Base-by-base conservation (phyloP, 2,888 invertebrate species). In the Chrysodeixis includens region DNA sequence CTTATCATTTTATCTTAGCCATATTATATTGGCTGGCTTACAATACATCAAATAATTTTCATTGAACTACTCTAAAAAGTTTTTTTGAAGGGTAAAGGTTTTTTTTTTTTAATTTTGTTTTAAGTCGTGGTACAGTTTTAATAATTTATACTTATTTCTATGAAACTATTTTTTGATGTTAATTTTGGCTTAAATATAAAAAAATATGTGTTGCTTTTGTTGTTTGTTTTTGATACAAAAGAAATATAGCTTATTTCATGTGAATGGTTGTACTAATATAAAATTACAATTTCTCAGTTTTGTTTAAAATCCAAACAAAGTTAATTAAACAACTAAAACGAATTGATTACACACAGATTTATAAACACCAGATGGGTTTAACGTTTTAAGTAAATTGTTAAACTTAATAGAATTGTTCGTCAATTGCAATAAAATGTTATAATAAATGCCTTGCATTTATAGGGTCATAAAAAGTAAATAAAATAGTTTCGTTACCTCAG, bases 401-500 rank as follows among this genome's bases (percentile, higher is more conserved):
- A 35, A 57, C 6, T 1, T 8, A 6, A 58, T n/a, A 32, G 20
- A 40, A 14, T 10, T 20, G 20, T 20, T 4, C 9, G 9, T 0
- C 10, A 10, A 49, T 49, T 20, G 1, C 18, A 49, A 55, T 46
- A 14, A 46, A 52, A 49, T 68, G 61, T 49, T 53, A 10, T 14
- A 53, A 14, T 62, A 66, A 44, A 60, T 53, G 51, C 55, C 59
- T 52, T 46, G 26, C 26, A 56, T 30, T 32, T 0, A 53, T 32
- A 7, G 7, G n/a, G 32, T n/a, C 30, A 57, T 51, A 64, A 65
- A 60, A 63, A 56, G 32, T 44, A 62, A 22, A 67, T 60, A 59
- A 30, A 55, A 66, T 65, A 73, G 64, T 49, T 76, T 86, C 40
- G 40, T 88, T 81, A 94, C 94, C 87, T 94, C 94, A 22, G 94